Conservation (phyloP, 2,888 invertebrate genomes). For the Abscondita cerata region DNA sequence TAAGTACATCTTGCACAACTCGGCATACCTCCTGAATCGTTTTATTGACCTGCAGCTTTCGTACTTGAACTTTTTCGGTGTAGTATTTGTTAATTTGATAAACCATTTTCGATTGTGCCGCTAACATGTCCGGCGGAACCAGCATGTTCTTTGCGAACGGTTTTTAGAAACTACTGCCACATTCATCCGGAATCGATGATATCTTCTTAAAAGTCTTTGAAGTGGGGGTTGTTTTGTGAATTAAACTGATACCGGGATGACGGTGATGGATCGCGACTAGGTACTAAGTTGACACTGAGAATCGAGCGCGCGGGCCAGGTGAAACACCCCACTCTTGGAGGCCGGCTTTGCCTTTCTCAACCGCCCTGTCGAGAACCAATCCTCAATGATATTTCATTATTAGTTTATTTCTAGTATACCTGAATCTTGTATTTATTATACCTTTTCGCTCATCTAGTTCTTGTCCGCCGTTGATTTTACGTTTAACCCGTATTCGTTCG, state of each 20-base stretch:
- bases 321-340: slow-evolving; percentile 48
- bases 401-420: slow-evolving; percentile 19
- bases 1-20: slow-evolving; percentile 92
- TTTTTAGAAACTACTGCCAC: slow-evolving; percentile 41
- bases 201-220: slow-evolving; percentile 40
- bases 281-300: slow-evolving; percentile 51
- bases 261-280: slow-evolving; percentile 51
- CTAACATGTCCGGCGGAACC: slow-evolving; percentile 92
- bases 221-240: slow-evolving; percentile 40
- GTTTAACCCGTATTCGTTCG: not conserved
- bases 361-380: slow-evolving; percentile 46
- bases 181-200: slow-evolving; percentile 44
- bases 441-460: slow-evolving; percentile 4
- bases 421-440: slow-evolving; percentile 20
- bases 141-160: slow-evolving; percentile 69
- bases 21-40: slow-evolving; percentile 89
- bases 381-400: slow-evolving; percentile 39
- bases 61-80: slow-evolving; percentile 86
- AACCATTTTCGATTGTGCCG: slow-evolving; percentile 92
- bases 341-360: slow-evolving; percentile 42
- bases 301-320: slow-evolving; percentile 43
- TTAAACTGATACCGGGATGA: slow-evolving; percentile 43
- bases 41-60: slow-evolving; percentile 86
- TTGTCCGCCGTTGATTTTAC: too few species aligned
- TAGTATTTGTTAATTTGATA: slow-evolving; percentile 96